Base-by-base conservation (phyloP, 2,888 invertebrate species). In the Nemotelus pantherinus region DNA sequence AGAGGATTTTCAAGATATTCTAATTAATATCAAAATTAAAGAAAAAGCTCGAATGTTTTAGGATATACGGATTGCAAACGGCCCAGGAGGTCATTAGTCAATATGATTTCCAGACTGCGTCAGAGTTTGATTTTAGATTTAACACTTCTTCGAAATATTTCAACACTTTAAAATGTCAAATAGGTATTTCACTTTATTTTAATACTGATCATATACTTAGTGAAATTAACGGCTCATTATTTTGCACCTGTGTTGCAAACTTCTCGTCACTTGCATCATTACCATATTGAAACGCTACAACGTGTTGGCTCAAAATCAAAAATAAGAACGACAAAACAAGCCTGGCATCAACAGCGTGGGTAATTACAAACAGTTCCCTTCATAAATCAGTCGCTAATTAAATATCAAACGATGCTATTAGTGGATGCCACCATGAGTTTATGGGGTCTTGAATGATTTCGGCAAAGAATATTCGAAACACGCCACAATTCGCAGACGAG, bases 301-400 rank as follows among this genome's bases (percentile, higher is more conserved):
- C n/a, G 41, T 67, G n/a, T 67, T 67, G 67, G 67, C 48, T 25
- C 44, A 67, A 25, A 39, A 43, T 67, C 67, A 67, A 67, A 57
- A 7, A 10, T 67, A 50, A 64, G 39, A 47, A 9, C 44, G 48
- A 67, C 65, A 45, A 50, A 67, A 67, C 50, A 41, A 65, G 48
- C 41, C 45, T 25, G 25, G 47, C 25, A 48, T 67, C 67, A 48
- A 67, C 67, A 9, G 67, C 50, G 63, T 50, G 67, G 25, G n/a
- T 47, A 67, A 67, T 67, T 67, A 48, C 67, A 67, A 67, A 58
- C n/a, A 25, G n/a, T 72, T 58, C 72, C 25, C 58, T 58, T 47
- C 72, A 72, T 72, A 72, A 72, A 72, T 72, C 72, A 72, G 72
- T 47, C 47, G 57, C 72, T 72, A 72, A 72, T 72, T 72, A 72